phyloP scores from a whole-genome alignment of 1,140 invertebrate genomes.

The Pogonomyrmex barbatus region DNA sequence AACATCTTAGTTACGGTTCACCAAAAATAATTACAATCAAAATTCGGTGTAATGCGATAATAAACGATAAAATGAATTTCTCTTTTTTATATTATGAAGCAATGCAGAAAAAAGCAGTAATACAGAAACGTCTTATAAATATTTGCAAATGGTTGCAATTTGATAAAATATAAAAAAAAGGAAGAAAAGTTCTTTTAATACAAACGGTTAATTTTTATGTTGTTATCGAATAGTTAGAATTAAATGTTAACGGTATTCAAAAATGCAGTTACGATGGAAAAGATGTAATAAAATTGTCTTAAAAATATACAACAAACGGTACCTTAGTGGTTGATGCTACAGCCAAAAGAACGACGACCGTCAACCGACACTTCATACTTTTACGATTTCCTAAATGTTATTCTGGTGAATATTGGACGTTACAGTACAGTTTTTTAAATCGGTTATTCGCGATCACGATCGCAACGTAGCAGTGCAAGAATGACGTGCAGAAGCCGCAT shows the following conservation, averaged over 20 bases:
- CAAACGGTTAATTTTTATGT: not conserved
- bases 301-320: conserved; percentile 55
- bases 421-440: conserved; percentile 21
- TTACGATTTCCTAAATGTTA: conserved; percentile 45
- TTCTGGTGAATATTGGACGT: not conserved
- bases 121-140: not conserved
- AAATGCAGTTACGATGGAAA: conserved; percentile 2
- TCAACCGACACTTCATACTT: conserved; percentile 75
- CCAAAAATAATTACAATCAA: not conserved
- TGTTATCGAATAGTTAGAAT: not conserved
- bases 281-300: conserved; percentile 19
- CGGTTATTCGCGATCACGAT: not conserved
- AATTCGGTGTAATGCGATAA: not conserved
- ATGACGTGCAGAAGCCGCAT: conserved; percentile 22
- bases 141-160: not conserved
- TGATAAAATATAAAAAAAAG: not conserved
- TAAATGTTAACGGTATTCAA: conserved; percentile 53
- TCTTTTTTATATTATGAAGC: not conserved
- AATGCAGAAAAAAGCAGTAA: not conserved
- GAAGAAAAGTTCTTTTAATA: not conserved
- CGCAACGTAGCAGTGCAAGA: not conserved
- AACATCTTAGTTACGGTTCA: not conserved
- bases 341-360: conserved; percentile 53
- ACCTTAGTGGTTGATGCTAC: conserved; percentile 67
- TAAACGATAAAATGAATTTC: not conserved